Percentiles rank a stretch among this genome's conserved stretches.
Conservation (phyloP, 2,888 invertebrate genomes). For the Philereme transversata region DNA sequence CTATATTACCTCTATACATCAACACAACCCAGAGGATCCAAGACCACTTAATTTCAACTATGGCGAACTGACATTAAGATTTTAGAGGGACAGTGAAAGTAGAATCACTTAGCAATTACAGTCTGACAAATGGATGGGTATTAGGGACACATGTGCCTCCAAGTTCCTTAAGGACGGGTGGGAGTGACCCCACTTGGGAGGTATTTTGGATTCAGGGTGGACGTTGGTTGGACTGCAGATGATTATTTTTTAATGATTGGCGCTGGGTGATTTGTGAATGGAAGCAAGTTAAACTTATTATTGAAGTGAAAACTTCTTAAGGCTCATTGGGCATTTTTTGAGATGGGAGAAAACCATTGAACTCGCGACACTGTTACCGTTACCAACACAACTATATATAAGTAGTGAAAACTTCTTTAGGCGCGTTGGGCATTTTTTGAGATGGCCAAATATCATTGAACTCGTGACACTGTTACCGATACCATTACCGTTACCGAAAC, state of each 20-base stretch:
- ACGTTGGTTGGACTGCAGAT: slow-evolving; percentile 26
- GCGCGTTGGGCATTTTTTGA: no score
- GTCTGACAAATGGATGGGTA: slow-evolving; percentile 81
- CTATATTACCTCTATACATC: slow-evolving; percentile 36
- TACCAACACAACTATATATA: no score
- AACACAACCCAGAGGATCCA: slow-evolving; percentile 29
- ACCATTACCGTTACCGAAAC: no score
- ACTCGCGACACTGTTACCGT: no score
- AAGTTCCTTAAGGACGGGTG: slow-evolving; percentile 47
- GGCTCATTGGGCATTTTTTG: no score
- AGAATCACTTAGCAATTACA: slow-evolving; percentile 81
- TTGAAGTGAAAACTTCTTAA: no score
- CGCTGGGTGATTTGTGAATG: not conserved
- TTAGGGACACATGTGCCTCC: slow-evolving; percentile 79
- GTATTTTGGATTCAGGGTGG: slow-evolving; percentile 24
- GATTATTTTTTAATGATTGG: slow-evolving; percentile 22
- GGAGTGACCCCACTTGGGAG: slow-evolving; percentile 30
- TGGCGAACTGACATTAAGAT: slow-evolving; percentile 76
- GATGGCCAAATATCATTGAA: no score
- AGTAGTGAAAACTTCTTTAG: no score
- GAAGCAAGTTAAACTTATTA: not conserved
- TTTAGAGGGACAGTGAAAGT: slow-evolving; percentile 77
- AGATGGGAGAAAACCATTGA: no score
- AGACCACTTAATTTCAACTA: slow-evolving; percentile 46
- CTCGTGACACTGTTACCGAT: no score